Evolutionary conservation across 2,797 vertebrate species (phyloP).

Genomic region (Microctenopoma lineatum): DNA sequence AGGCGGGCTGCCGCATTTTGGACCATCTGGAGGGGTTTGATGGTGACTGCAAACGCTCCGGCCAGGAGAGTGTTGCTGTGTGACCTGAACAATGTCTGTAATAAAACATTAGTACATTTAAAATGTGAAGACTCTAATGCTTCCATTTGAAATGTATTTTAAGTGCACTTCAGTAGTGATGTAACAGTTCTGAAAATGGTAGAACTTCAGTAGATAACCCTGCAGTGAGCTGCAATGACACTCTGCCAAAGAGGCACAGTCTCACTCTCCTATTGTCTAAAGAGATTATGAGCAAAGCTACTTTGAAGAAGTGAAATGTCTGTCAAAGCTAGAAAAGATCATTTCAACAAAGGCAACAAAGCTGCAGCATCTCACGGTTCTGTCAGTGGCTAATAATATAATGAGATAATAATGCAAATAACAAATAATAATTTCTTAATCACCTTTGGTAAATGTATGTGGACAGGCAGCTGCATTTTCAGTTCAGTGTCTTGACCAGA

Average conservation of each 20-base stretch:
- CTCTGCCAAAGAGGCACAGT: background rate
- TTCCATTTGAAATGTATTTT: background rate
- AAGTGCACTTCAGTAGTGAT: too few relatives aligned
- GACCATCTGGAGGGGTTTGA: too few relatives aligned
- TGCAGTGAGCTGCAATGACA: background rate
- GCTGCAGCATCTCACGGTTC: background rate
- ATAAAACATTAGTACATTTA: background rate
- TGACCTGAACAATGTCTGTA: background rate
- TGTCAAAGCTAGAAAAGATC: background rate
- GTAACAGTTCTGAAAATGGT: background rate
- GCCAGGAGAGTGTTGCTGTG: too few relatives aligned
- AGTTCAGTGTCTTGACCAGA: too few relatives aligned
- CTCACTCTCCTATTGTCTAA: slow-evolving; percentile 7
- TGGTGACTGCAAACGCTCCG: too few relatives aligned
- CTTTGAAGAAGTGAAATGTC: background rate
- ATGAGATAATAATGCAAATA: too few relatives aligned
- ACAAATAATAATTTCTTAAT: too few relatives aligned
- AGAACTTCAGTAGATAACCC: background rate
- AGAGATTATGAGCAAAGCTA: background rate
- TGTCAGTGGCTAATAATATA: too few relatives aligned
- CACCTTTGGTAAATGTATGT: too few relatives aligned
- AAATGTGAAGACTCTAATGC: background rate
- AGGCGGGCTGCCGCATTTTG: too few relatives aligned
- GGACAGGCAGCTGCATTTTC: too few relatives aligned
- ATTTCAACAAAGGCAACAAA: background rate